Conservation (phyloP, 2,797 vertebrate genomes). For the Arnoldichthys spilopterus region DNA sequence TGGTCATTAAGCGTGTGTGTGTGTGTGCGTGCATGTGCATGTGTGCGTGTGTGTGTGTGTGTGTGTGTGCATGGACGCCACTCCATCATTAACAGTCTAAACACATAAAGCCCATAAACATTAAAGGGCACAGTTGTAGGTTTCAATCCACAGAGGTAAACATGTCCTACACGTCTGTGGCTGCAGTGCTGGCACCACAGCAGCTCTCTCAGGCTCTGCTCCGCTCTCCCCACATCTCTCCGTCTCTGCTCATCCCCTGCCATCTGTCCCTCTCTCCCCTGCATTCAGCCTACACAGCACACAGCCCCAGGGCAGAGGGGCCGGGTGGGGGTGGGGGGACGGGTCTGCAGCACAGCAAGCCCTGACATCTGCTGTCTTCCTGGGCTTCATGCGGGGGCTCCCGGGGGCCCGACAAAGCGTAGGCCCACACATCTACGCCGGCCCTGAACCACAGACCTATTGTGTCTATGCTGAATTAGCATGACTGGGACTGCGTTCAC, state of each 20-base stretch:
- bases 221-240: constrained; percentile 16
- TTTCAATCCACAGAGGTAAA: constrained; percentile 59
- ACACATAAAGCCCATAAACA: constrained; percentile 40
- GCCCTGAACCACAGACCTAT: constrained; percentile 40
- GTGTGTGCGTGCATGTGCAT: not conserved
- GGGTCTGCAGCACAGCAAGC: constrained; percentile 40
- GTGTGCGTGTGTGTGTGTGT: constrained; percentile 35
- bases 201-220: constrained; percentile 29
- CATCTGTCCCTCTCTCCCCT: constrained; percentile 61
- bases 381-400: constrained; percentile 52
- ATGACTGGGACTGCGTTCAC: constrained; percentile 37
- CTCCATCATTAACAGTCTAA: constrained; percentile 46
- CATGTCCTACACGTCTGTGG: constrained; percentile 56
- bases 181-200: constrained; percentile 46
- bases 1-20: not conserved
- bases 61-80: not conserved
- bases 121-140: constrained; percentile 59
- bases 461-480: constrained; percentile 48
- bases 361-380: constrained; percentile 61
- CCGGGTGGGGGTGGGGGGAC: constrained; percentile 12
- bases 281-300: constrained; percentile 51
- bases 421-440: constrained; percentile 37
- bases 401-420: constrained; percentile 46
- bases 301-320: constrained; percentile 56
- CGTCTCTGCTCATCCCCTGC: constrained; percentile 51